phyloP scores from a whole-genome alignment of 1,140 invertebrate species.

The Drosophila pachea region DNA sequence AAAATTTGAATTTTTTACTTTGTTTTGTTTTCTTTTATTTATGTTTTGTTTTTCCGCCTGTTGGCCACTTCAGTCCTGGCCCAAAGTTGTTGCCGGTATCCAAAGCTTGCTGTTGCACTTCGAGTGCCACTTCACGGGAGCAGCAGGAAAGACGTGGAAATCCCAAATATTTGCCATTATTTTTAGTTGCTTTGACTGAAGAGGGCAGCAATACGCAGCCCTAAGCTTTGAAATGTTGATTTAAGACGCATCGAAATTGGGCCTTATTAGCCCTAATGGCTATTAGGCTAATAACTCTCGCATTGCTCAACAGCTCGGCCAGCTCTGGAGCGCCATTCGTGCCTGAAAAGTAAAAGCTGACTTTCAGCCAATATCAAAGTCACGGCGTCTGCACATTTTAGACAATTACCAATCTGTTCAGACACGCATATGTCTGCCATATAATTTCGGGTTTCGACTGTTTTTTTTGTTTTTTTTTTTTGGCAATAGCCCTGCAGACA shows the following conservation, averaged over 20 bases:
- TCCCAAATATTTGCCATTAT: slow-evolving; percentile 45
- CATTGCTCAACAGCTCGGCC: slow-evolving; percentile 22
- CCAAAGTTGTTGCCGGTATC: slow-evolving; percentile 23
- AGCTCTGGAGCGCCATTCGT: slow-evolving; percentile 30
- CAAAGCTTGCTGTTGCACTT: slow-evolving; percentile 28
- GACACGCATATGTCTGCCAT: slow-evolving; percentile 36
- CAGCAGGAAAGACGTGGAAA: not conserved
- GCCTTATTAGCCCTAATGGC: slow-evolving; percentile 43
- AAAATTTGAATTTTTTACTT: slow-evolving; percentile 22
- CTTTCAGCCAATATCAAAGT: slow-evolving; percentile 22
- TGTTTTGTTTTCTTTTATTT: not conserved
- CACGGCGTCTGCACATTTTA: slow-evolving; percentile 36
- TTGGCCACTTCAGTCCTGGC: slow-evolving; percentile 20
- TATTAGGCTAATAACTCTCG: slow-evolving; percentile 44
- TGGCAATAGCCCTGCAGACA: slow-evolving; percentile 39
- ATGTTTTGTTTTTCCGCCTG: too few species aligned
- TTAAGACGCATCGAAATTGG: slow-evolving; percentile 21
- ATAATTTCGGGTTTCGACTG: slow-evolving; percentile 43
- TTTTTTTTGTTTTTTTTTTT: slow-evolving; percentile 28
- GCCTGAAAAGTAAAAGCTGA: slow-evolving; percentile 5
- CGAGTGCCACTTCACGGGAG: slow-evolving; percentile 21
- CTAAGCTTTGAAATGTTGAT: slow-evolving; percentile 36
- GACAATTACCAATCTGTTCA: slow-evolving; percentile 45
- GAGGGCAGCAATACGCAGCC: slow-evolving; percentile 12
- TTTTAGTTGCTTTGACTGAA: slow-evolving; percentile 17